phyloP scores from a whole-genome alignment of 2,797 vertebrate species.

The Botia almorhae region DNA sequence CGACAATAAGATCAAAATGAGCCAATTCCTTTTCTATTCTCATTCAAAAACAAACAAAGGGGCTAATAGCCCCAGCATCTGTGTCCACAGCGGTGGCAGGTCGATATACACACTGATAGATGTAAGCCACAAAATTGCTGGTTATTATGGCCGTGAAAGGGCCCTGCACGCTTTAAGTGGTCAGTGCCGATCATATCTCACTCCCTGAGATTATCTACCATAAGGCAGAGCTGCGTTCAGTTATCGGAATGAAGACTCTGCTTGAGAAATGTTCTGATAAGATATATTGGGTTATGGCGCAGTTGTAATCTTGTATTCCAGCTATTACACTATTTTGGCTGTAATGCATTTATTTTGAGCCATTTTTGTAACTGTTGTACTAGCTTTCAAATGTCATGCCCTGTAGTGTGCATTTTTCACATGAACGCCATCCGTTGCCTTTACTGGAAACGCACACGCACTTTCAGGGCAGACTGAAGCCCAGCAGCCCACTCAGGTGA shows the following conservation, averaged over 20 bases:
- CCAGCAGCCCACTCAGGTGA: slow-evolving; percentile 26
- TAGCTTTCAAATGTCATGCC: slow-evolving; percentile 30
- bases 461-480: slow-evolving; percentile 2
- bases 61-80: slow-evolving; percentile 85
- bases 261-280: slow-evolving; percentile 59
- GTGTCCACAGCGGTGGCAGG: slow-evolving; percentile 78
- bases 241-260: slow-evolving; percentile 58
- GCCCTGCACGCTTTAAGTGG: slow-evolving; percentile 70
- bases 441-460: neutral
- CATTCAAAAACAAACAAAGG: slow-evolving; percentile 87
- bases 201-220: slow-evolving; percentile 60
- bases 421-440: neutral
- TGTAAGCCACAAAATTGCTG: slow-evolving; percentile 67
- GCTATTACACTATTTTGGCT: slow-evolving; percentile 52
- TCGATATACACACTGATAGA: slow-evolving; percentile 82
- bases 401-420: slow-evolving; percentile 4
- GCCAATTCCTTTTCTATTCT: slow-evolving; percentile 85
- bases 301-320: slow-evolving; percentile 50
- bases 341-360: slow-evolving; percentile 36
- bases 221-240: slow-evolving; percentile 60
- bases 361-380: slow-evolving; percentile 24
- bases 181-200: slow-evolving; percentile 76
- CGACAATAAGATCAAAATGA: slow-evolving; percentile 86
- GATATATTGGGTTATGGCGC: slow-evolving; percentile 54
- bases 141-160: slow-evolving; percentile 76